These are phyloP conservation scores for Drosophila pseudoananassae DNA, from an alignment of 1,140 invertebrate species.

Conservation along the genomic window DNA sequence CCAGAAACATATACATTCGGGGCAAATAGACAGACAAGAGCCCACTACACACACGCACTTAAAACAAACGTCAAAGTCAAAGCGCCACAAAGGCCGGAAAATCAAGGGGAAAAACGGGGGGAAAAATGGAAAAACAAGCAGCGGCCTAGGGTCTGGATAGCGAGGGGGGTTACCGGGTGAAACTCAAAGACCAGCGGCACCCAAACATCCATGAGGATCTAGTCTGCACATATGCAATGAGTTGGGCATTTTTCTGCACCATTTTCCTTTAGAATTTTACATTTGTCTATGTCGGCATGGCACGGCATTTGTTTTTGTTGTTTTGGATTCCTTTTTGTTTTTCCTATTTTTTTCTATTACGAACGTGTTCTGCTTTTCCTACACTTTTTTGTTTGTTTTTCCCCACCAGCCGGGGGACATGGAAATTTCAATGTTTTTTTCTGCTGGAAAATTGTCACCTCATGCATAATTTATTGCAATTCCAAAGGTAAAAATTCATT, in stretches of 20 bases:
- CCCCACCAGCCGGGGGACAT: conserved; percentile 32
- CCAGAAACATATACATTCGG: conserved; percentile 13
- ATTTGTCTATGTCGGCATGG: conserved; percentile 57
- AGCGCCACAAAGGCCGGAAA: conserved; percentile 49
- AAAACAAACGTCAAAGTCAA: conserved; percentile 59
- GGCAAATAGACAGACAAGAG: conserved; percentile 30
- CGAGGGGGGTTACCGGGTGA: background rate
- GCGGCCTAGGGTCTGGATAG: background rate
- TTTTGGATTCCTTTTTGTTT: conserved; percentile 33
- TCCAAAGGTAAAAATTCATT: conserved; percentile 69
- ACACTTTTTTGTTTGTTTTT: conserved; percentile 31
- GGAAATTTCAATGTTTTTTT: conserved; percentile 32
- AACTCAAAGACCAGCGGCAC: conserved; percentile 20
- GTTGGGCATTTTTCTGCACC: conserved; percentile 64
- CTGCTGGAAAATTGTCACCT: conserved; percentile 70
- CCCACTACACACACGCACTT: conserved; percentile 50
- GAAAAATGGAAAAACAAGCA: background rate
- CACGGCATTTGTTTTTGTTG: conserved; percentile 52
- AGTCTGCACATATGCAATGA: conserved; percentile 60
- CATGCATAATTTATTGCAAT: conserved; percentile 82
- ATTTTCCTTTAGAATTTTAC: conserved; percentile 56
- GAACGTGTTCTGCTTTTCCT: conserved; percentile 61
- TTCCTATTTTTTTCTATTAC: conserved; percentile 61
- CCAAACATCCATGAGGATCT: conserved; percentile 15
- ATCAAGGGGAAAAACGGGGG: background rate